Conservation (phyloP, 2,797 vertebrate species). For the Pristis pectinata region DNA sequence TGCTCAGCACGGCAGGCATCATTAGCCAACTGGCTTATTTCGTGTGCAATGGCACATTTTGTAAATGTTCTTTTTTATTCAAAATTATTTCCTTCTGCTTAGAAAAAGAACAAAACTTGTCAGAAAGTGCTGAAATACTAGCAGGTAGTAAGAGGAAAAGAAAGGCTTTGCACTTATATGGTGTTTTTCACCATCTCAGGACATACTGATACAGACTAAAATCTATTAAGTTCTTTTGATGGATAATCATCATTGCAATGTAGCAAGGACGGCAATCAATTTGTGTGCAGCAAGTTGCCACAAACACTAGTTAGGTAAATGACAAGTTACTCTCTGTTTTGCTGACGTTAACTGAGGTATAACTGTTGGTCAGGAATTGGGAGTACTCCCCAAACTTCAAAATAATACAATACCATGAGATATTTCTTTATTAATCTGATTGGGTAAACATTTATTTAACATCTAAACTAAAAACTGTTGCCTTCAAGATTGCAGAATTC, state of each 20-base stretch:
- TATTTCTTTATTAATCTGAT: too few relatives aligned
- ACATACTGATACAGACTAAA: not conserved
- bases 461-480: too few relatives aligned
- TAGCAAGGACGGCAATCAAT: too few relatives aligned
- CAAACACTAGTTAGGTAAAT: not conserved
- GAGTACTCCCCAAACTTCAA: not conserved
- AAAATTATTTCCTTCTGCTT: not conserved
- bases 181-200: not conserved
- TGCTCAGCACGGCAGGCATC: not conserved
- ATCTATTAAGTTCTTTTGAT: not conserved
- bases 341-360: not conserved
- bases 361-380: not conserved
- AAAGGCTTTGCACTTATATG: not conserved
- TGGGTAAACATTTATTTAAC: too few relatives aligned
- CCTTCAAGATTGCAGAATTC: too few relatives aligned
- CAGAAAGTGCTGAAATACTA: not conserved
- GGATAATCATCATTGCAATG: not conserved
- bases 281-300: not conserved
- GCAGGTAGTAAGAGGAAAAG: not conserved
- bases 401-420: too few relatives aligned
- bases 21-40: not conserved
- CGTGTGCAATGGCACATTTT: too few relatives aligned
- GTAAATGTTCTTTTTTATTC: not conserved
- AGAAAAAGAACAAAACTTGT: not conserved
- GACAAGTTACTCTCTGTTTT: too few relatives aligned